These are phyloP conservation scores for Typhlomys cinereus DNA, from an alignment of 2,113 vertebrate genomes.

Conservation along the genomic window DNA sequence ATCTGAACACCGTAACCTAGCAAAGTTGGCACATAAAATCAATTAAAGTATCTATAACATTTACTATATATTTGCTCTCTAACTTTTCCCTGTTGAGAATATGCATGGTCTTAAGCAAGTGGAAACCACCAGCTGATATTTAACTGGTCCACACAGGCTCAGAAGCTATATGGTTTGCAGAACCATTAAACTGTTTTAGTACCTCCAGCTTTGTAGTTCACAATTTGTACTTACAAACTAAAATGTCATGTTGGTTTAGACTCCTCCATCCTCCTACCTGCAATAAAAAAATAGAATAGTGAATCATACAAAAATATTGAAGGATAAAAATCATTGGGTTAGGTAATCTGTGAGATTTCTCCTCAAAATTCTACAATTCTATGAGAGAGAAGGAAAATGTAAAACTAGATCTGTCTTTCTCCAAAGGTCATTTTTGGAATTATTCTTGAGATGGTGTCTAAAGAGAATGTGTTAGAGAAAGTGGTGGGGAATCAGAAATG, in stretches of 20 bases:
- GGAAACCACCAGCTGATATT: neutral
- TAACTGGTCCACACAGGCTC: neutral
- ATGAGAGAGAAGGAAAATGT: neutral
- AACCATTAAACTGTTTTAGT: neutral
- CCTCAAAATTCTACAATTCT: neutral
- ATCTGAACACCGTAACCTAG: neutral
- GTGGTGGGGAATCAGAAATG: neutral
- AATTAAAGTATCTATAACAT: neutral
- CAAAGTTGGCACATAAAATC: slow-evolving; percentile 1
- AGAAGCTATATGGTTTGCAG: neutral
- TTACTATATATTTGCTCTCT: neutral
- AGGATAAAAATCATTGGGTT: neutral
- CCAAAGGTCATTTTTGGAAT: neutral
- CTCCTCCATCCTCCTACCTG: neutral
- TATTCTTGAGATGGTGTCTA: neutral
- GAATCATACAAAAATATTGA: neutral
- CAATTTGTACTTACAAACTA: slow-evolving; percentile 27
- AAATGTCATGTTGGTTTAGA: neutral
- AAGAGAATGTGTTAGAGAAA: neutral
- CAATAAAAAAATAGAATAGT: neutral
- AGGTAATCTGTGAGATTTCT: slow-evolving; percentile 1
- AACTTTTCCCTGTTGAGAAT: neutral
- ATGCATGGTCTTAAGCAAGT: neutral
- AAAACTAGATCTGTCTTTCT: neutral
- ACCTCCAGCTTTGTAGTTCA: neutral